Evolutionary conservation across 2,113 vertebrate species (phyloP), one percentile per base, ranked within the genome.

Genomic region (Sigmodon hispidus): DNA sequence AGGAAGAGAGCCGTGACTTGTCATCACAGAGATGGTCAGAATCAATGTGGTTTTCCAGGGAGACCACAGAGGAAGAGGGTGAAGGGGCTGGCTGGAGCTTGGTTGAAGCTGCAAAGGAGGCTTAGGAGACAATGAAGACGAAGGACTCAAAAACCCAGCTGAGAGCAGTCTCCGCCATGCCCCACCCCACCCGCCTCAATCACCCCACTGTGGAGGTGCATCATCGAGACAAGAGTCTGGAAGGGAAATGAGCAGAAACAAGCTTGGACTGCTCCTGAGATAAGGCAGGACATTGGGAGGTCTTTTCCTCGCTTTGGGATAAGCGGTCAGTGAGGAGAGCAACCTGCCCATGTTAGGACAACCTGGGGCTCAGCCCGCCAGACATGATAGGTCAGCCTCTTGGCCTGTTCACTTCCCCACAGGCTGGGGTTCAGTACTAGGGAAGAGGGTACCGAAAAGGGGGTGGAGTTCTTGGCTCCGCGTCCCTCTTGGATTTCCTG

Each of bases 181-280:
- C 55, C 75, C 24, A 16, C 22, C 2, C 13, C n/a, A 2, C 69
- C n/a, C 67, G n/a, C n/a, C n/a, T n/a, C n/a, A n/a, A n/a, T n/a
- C 17, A 21, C 69, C 36, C 19, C 7, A 43, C 24, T 24, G 29
- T 57, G 55, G 70, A 86, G n/a, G 70, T 55, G 17, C 40, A 26
- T 63, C 76, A 87, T 88, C 29, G 84, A 94, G 87, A 84, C 76
- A 89, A 89, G 87, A 87, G 65, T 7, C 50, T 55, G 83, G 57
- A 88, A 90, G 48, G 55, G 69, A 80, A 72, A 75, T 77, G 31
- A 67, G 67, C n/a, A 86, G 95, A 89, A 93, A 16, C 52, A 3
- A 31, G 40, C 45, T 48, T 57, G 43, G 67, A 50, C 59, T 43
- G 1, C 40, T n/a, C 9, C 4, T 79, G 65, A 65, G 48, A 57